phyloP scores from a whole-genome alignment of 2,797 vertebrate genomes.

The Anguilla anguilla region DNA sequence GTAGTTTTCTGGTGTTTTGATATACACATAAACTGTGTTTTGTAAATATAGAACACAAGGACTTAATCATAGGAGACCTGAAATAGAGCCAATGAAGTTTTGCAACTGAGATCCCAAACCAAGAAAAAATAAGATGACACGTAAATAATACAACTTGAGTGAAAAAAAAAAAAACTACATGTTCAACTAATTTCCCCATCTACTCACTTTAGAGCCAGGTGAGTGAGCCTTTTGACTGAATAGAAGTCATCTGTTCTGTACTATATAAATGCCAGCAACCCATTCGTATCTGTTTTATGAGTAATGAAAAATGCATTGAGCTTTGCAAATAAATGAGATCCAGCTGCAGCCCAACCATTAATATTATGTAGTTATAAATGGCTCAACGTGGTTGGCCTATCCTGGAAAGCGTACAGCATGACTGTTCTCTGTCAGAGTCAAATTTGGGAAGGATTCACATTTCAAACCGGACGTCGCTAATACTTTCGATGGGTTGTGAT shows the following conservation, averaged over 20 bases:
- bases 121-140: neutral
- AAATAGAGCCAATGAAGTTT: neutral
- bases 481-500: constrained; percentile 57
- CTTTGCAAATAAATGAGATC: constrained; percentile 39
- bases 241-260: neutral
- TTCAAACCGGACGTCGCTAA: constrained; percentile 53
- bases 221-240: neutral
- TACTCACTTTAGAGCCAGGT: neutral
- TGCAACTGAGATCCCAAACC: neutral
- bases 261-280: neutral
- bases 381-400: constrained; percentile 61
- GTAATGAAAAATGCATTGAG: neutral
- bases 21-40: constrained; percentile 20
- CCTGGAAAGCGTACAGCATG: constrained; percentile 56
- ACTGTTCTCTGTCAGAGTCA: constrained; percentile 65
- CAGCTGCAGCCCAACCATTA: constrained; percentile 65
- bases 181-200: neutral
- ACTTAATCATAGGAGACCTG: neutral
- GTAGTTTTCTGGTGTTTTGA: constrained; percentile 25
- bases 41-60: constrained; percentile 29
- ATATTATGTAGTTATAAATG: constrained; percentile 65
- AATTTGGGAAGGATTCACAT: constrained; percentile 61
- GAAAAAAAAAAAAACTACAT: neutral
- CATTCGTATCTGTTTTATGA: neutral
- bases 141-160: neutral